Percentiles rank a stretch among this genome's conserved stretches.
phyloP scores from a whole-genome alignment of 2,113 vertebrate species.

The Rhinopomastus cyanomelas region DNA sequence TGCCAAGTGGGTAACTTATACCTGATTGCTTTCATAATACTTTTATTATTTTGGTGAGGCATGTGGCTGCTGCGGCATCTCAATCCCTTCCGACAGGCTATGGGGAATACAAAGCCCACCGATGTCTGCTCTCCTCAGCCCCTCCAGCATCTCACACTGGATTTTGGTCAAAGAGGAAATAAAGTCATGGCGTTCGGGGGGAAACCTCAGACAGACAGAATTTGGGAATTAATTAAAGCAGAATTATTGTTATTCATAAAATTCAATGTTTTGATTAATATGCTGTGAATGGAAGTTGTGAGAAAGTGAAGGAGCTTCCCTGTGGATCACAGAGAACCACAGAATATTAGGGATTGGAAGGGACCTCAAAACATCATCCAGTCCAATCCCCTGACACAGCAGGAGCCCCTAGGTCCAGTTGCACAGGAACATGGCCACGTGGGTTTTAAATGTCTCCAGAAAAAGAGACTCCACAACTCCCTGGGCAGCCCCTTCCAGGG shows the following conservation, averaged over 20 bases:
- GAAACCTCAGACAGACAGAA: neutral
- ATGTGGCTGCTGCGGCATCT: neutral
- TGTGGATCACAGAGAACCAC: neutral
- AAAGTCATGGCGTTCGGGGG: neutral
- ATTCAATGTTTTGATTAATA: neutral
- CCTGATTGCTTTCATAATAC: constrained; percentile 46
- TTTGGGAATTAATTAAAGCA: neutral
- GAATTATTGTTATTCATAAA: neutral
- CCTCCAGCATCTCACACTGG: fast-evolving
- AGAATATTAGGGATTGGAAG: too few relatives aligned
- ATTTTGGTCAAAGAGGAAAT: neutral
- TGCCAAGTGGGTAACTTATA: constrained; percentile 21
- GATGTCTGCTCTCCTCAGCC: fast-evolving
- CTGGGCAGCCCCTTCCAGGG: too few relatives aligned
- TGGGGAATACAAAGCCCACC: neutral
- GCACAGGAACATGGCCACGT: too few relatives aligned
- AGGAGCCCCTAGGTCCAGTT: too few relatives aligned
- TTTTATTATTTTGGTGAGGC: constrained; percentile 44
- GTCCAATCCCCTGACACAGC: too few relatives aligned
- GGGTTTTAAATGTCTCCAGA: too few relatives aligned
- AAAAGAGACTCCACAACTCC: too few relatives aligned
- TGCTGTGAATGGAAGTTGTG: neutral
- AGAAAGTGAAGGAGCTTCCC: neutral
- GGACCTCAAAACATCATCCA: too few relatives aligned
- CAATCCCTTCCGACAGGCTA: neutral